phyloP scores from a whole-genome alignment of 2,888 invertebrate genomes.

The Achlya flavicornis region DNA sequence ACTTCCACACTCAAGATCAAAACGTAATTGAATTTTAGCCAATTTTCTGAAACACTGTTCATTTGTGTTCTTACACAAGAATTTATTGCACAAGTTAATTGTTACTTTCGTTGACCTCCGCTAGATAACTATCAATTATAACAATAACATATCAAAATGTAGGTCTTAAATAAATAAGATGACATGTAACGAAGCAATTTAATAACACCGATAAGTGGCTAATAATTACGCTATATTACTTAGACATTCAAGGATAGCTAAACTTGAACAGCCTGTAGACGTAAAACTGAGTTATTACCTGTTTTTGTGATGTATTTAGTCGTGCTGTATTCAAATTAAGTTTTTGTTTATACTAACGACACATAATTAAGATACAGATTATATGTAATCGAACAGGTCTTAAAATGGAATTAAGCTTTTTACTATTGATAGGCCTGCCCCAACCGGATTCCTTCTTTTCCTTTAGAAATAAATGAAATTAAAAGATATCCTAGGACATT shows the following conservation, averaged over 20 bases:
- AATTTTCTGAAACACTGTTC: not conserved
- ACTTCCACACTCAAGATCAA: not conserved
- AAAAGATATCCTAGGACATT: too few relatives aligned
- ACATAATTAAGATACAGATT: not conserved
- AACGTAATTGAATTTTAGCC: slow-evolving; percentile 4
- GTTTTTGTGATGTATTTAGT: not conserved
- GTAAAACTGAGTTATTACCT: not conserved
- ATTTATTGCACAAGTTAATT: slow-evolving; percentile 4
- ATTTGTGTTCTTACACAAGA: not conserved
- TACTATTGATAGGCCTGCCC: too few relatives aligned
- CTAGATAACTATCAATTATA: slow-evolving; percentile 24
- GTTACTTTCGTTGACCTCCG: slow-evolving; percentile 43
- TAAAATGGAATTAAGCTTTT: not conserved
- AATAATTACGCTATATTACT: slow-evolving; percentile 27
- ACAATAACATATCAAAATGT: slow-evolving; percentile 28
- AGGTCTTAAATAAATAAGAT: slow-evolving; percentile 38
- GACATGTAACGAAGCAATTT: slow-evolving; percentile 26
- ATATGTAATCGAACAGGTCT: not conserved
- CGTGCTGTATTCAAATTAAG: not conserved
- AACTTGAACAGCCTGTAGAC: not conserved
- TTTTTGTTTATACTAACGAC: not conserved
- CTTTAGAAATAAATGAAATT: too few relatives aligned
- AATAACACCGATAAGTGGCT: slow-evolving; percentile 29
- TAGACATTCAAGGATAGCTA: slow-evolving; percentile 26
- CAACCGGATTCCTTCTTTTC: too few relatives aligned